Base-by-base conservation (phyloP, 2,113 vertebrate genomes). In the Arvicanthis niloticus region DNA sequence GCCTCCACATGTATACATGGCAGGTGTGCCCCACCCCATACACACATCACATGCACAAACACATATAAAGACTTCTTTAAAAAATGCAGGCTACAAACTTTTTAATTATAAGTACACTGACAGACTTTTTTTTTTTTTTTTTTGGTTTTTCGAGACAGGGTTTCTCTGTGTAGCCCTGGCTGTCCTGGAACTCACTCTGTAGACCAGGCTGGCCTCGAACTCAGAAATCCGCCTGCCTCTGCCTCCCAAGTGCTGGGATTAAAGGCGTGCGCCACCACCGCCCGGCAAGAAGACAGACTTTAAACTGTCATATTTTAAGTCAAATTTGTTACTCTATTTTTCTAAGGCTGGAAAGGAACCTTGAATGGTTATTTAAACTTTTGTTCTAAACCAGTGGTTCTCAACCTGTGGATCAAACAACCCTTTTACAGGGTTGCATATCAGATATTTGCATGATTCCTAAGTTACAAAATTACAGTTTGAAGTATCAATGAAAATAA, bases 261-360 rank as follows among this genome's bases (percentile, higher is more conserved):
- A n/a, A n/a, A n/a, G n/a, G n/a, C n/a, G n/a, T n/a, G n/a, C n/a
- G n/a, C n/a, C n/a, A n/a, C n/a, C n/a, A n/a, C n/a, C n/a, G n/a
- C n/a, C n/a, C n/a, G n/a, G n/a, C 70, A 48, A 17, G 42, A 90
- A 84, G 24, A 76, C 24, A 91, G 70, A 91, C 67, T 89, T 93
- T 86, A 93, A 93, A 96, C 5, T 81, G 45, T 13, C 37, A 58
- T 94, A 81, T 94, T 91, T 86, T 85, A 31, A 93, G 10, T 86
- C 90, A 80, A 95, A 37, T 88, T 65, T 58, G 62, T 92, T 9
- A 80, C 15, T 82, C 51, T 19, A 88, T 37, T 94, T 95, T 86
- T 45, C 24, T 82, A 86, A 95, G 68, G 34, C 75, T 76, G 22
- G 40, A 91, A 89, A 60, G 29, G 80, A 92, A 89, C 12, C 8